Base-by-base conservation (phyloP, 2,113 vertebrate species). In the Pangasianodon hypophthalmus region DNA sequence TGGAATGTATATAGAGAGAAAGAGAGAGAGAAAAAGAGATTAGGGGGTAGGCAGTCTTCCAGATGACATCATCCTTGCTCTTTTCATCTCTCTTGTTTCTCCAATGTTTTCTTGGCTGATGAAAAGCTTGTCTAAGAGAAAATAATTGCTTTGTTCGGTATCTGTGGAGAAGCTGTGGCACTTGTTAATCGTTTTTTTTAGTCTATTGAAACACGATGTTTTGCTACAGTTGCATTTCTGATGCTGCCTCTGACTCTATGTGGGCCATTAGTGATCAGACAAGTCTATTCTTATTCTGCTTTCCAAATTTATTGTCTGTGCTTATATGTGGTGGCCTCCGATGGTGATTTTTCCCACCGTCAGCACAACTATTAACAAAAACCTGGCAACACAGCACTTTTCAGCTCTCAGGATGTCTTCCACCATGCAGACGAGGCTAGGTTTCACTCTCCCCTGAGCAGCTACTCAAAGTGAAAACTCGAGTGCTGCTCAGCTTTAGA, bases 391-490 rank as follows among this genome's bases (percentile, higher is more conserved):
- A 6, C 32, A 85, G 77, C 71, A 79, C 81, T 71, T 50, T 54
- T 32, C 60, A 56, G 79, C 54, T 77, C 62, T 85, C 48, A 75
- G 69, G 82, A 64, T 21, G 67, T 88, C 75, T 75, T 85, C 52
- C 18, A 48, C 64, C 48, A 1, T 87, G 81, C 73, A 82, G 62
- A 13, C n/a, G 32, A 48, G 64, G 73, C 88, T 52, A 83, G 29
- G 64, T 90, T 89, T 92, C 85, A 85, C 58, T 87, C 37, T 91
- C 79, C 85, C 54, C 67, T 83, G 83, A 89, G 79, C 80, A 37
- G n/a, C 79, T 69, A 77, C 80, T 89, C 86, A 87, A 89, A 89
- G 85, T 48, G 56, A 88, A 89, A 92, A 92, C 77, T 44, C 29
- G 48, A 92, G 64, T 64, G 71, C 80, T 37, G 71, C 73, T 82